These are phyloP conservation scores for Nothoprocta pentlandii DNA, from an alignment of 2,113 vertebrate genomes.

Conservation along the genomic window DNA sequence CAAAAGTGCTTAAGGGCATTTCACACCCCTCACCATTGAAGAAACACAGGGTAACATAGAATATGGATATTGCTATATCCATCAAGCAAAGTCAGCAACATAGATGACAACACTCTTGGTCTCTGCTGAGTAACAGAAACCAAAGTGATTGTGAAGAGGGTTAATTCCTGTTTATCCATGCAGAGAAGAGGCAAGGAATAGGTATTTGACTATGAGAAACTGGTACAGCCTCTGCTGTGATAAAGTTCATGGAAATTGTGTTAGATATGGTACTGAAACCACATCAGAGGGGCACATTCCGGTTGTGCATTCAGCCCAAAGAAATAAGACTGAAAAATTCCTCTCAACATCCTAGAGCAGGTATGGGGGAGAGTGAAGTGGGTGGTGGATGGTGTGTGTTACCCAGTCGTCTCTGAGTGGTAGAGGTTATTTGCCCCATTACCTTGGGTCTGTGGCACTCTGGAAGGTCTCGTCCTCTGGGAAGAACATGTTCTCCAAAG, in stretches of 20 bases:
- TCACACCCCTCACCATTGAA: not conserved
- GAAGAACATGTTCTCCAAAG: not conserved
- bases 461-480: rapidly evolving
- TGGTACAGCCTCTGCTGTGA: not conserved
- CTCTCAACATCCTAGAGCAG: not conserved
- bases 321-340: not conserved
- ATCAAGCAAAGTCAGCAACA: not conserved
- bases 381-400: too few relatives aligned
- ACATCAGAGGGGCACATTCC: not conserved
- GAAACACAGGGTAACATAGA: not conserved
- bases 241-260: not conserved
- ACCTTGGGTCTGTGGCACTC: not conserved
- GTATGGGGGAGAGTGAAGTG: rapidly evolving
- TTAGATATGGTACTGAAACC: not conserved
- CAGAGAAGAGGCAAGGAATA: not conserved
- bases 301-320: not conserved
- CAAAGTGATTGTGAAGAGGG: not conserved
- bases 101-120: not conserved
- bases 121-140: not conserved
- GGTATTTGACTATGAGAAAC: not conserved
- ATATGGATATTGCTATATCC: not conserved
- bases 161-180: not conserved
- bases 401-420: not conserved
- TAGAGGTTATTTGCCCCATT: not conserved
- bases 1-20: not conserved